Percentiles rank a stretch among this genome's conserved stretches.
Conservation (phyloP, 2,797 vertebrate species). For the Trachurus trachurus region DNA sequence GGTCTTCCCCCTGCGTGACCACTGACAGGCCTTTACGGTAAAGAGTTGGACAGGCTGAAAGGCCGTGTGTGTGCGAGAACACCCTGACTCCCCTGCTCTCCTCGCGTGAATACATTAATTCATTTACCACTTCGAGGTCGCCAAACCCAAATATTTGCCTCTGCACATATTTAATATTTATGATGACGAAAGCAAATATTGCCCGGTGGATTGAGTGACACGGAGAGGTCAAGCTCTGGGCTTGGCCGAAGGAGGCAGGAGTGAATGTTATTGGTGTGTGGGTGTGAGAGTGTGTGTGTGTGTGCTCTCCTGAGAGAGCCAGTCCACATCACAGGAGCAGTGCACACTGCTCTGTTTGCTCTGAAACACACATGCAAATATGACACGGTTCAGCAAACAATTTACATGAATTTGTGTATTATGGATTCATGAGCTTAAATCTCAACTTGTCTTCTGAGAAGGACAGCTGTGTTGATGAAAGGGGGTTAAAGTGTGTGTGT, state of each 20-base stretch:
- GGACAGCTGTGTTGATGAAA: slow-evolving; percentile 68
- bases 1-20: slow-evolving; percentile 73
- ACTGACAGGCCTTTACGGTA: slow-evolving; percentile 82
- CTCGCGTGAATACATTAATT: slow-evolving; percentile 86
- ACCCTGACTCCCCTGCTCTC: slow-evolving; percentile 71
- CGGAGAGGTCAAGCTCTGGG: slow-evolving; percentile 84
- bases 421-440: slow-evolving; percentile 78
- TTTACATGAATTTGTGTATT: slow-evolving; percentile 80
- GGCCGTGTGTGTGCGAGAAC: slow-evolving; percentile 74
- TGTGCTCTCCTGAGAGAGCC: slow-evolving; percentile 74
- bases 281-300: slow-evolving; percentile 30
- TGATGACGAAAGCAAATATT: slow-evolving; percentile 88
- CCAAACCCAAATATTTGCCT: slow-evolving; percentile 88
- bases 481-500: slow-evolving; percentile 40
- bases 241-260: slow-evolving; percentile 64
- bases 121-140: slow-evolving; percentile 86
- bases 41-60: slow-evolving; percentile 75
- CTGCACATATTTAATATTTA: slow-evolving; percentile 88
- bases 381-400: slow-evolving; percentile 77
- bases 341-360: slow-evolving; percentile 73
- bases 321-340: slow-evolving; percentile 80
- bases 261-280: slow-evolving; percentile 69
- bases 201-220: slow-evolving; percentile 84
- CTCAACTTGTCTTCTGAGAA: slow-evolving; percentile 57
- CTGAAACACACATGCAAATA: slow-evolving; percentile 76